Conservation (phyloP, 2,797 vertebrate genomes). For the Esox masquinongy region DNA sequence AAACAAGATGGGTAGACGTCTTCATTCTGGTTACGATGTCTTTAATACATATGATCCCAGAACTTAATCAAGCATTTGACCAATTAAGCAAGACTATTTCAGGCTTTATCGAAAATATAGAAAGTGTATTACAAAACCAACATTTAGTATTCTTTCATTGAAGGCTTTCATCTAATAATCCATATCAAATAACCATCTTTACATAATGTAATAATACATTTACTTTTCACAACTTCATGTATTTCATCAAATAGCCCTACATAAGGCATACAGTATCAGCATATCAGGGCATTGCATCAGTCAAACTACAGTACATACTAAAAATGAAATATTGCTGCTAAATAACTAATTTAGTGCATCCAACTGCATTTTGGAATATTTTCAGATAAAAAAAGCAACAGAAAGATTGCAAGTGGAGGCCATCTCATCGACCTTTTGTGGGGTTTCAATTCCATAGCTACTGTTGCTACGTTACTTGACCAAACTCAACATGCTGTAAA, state of each 20-base stretch:
- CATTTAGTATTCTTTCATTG: background rate
- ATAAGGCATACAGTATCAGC: background rate
- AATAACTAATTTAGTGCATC: slow-evolving; percentile 3
- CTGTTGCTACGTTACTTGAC: slow-evolving; percentile 67
- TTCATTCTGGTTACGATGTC: too few relatives aligned
- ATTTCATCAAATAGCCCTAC: background rate
- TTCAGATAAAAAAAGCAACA: slow-evolving; percentile 56
- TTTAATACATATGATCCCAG: too few relatives aligned
- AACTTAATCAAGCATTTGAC: too few relatives aligned
- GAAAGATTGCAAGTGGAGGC: slow-evolving; percentile 61
- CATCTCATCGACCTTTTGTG: slow-evolving; percentile 62
- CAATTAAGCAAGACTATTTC: too few relatives aligned
- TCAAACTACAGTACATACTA: too few relatives aligned
- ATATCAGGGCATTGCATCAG: background rate
- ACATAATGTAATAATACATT: background rate
- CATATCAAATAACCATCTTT: background rate
- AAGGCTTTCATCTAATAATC: background rate
- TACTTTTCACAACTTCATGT: background rate
- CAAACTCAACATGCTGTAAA: slow-evolving; percentile 48
- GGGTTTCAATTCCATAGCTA: slow-evolving; percentile 66
- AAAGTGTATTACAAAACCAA: slow-evolving; percentile 1
- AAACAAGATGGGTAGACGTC: too few relatives aligned
- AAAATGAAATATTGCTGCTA: background rate
- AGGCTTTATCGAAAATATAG: too few relatives aligned
- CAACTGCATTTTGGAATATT: slow-evolving; percentile 31